Conservation (phyloP, 2,113 vertebrate species). For the Petroica traversi region DNA sequence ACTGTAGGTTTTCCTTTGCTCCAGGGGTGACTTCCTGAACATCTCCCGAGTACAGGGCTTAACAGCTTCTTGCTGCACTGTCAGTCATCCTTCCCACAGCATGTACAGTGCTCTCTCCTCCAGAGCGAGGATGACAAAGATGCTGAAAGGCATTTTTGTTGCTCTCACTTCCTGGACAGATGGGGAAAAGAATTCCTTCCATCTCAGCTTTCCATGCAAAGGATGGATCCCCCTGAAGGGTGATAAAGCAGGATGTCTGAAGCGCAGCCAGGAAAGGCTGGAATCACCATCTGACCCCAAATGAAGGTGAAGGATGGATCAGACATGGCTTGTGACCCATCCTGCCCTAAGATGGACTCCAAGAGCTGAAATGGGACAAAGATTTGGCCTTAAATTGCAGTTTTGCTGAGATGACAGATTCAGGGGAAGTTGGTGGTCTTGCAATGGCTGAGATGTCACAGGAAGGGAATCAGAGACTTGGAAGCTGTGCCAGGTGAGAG, state of each 20-base stretch:
- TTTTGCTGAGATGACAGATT: not conserved
- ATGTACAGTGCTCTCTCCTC: not conserved
- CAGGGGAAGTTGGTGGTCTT: not conserved
- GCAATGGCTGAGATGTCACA: not conserved
- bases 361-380: not conserved
- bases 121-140: not conserved
- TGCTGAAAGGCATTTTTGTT: constrained; percentile 25
- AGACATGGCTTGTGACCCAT: not conserved
- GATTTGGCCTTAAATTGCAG: not conserved
- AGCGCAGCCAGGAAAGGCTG: not conserved
- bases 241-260: not conserved
- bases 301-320: not conserved
- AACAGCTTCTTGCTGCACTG: not conserved
- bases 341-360: not conserved
- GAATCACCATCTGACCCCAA: not conserved
- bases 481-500: not conserved
- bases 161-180: not conserved
- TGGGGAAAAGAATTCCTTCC: not conserved
- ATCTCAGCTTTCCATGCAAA: not conserved
- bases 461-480: not conserved
- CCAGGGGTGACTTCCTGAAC: not conserved
- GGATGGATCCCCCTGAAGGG: not conserved
- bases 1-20: not conserved
- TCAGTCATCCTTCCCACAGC: not conserved
- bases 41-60: not conserved